Evolutionary conservation across 2,888 invertebrate genomes (phyloP), one percentile per base, ranked within the genome.

Genomic region (Odiellus spinosus): DNA sequence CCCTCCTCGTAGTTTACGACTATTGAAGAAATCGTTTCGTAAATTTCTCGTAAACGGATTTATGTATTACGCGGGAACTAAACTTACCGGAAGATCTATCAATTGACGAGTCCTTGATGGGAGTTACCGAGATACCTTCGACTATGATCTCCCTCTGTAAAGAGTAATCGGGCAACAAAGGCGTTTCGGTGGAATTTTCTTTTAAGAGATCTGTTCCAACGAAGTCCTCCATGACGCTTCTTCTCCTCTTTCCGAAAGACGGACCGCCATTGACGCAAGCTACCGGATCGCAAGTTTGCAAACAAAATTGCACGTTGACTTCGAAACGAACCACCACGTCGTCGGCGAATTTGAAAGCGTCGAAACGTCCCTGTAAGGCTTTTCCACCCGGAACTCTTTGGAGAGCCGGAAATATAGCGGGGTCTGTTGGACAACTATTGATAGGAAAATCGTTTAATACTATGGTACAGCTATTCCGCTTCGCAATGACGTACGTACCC

Each of bases 291-390:
- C 87, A 87, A 51, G 71, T 71, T 2, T 71, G 68, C n/a, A 76
- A 69, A 60, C 87, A 88, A 63, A 84, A 85, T 53, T 80, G 78
- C 11, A 87, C 78, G 65, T 82, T 78, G 2, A 85, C 77, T 57
- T 80, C 78, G 61, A 88, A 87, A 52, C 80, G 73, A 0, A 87
- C 82, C 5, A 82, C 73, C 26, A 81, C 77, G n/a, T 85, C 82
- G 11, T 80, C 77, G 0, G 83, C 79, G 66, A 88, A 88, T 53
- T 86, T 82, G 65, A 88, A 88, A 0, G 86, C 87, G 60, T 80
- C 78, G 64, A 85, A 86, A 69, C 59, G 55, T 4, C 62, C 63
- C 20, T 52, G 50, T 6, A 64, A 52, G 15, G 60, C 58, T 36
- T 59, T 61, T 11, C 60, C 56, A 2, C 58, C 57, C 1, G 53